Evolutionary conservation across 2,888 invertebrate species (phyloP).

Genomic region (Heliconius cydno): DNA sequence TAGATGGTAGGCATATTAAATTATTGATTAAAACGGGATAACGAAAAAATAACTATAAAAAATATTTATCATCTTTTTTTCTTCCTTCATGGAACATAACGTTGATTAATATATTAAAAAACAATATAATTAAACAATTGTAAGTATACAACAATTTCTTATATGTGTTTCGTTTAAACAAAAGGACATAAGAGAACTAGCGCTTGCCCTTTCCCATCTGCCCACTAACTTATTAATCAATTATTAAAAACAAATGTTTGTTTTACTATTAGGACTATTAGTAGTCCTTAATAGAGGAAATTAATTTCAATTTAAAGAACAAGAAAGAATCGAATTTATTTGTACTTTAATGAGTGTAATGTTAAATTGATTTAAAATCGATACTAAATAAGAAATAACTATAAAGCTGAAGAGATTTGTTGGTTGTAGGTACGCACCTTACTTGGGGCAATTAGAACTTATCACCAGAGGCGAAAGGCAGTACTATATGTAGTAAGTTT

Average conservation of each 20-base stretch:
- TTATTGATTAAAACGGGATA: not conserved
- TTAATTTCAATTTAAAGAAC: not conserved
- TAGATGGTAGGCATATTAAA: not conserved
- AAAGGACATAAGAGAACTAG: not conserved
- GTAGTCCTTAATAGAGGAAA: not conserved
- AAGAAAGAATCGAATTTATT: not conserved
- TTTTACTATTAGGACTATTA: not conserved
- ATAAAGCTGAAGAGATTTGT: too few species aligned
- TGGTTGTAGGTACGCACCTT: too few species aligned
- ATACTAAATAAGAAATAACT: too few species aligned
- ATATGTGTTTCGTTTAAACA: too few species aligned
- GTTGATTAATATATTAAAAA: not conserved
- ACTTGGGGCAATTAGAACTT: not conserved
- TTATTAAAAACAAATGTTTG: conserved; percentile 21
- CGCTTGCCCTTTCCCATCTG: not conserved
- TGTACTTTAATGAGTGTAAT: not conserved
- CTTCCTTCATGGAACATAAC: too few species aligned
- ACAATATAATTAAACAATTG: not conserved
- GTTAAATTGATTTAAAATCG: too few species aligned
- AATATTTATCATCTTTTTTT: too few species aligned
- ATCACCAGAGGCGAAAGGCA: not conserved
- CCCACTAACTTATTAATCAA: not conserved
- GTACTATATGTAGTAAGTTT: too few species aligned
- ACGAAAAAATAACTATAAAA: not conserved
- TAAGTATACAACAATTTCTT: not conserved